Evolutionary conservation across 2,888 invertebrate genomes (phyloP), one percentile per base, ranked within the genome.

Genomic region (Keiferia lycopersicella): DNA sequence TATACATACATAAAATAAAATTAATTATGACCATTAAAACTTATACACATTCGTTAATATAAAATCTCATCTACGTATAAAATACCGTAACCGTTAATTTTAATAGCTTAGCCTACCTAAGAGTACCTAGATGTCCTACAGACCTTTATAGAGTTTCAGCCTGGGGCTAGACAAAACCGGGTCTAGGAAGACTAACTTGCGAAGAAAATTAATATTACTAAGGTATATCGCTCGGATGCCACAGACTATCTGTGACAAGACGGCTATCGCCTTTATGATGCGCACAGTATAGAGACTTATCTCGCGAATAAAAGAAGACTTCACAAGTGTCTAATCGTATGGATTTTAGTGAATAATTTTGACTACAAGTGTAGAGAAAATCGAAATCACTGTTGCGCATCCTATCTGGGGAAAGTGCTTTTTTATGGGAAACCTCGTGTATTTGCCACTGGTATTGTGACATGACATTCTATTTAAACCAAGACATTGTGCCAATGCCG

Each of bases 71-170:
- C 39, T 39, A 8, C 2, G 39, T 10, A 39, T 58, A 20, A 58
- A 58, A 58, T 58, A 58, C 58, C 58, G 38, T 18, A 58, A 58
- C 39, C 48, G 61, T 61, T 61, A 48, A n/a, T n/a, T 56, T 61
- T 50, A 61, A 34, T 61, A 50, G 30, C 61, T 8, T 50, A 50
- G 34, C 48, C 50, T 50, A 50, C 22, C 30, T 48, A 56, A 16
- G 56, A n/a, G 26, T 56, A 56, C 56, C 34, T 34, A 56, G 56
- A 56, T 61, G 64, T 59, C 64, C 66, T 48, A 66, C 64, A 66
- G 62, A 61, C 64, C 64, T 66, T 64, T 64, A 66, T 61, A 63
- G 30, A 45, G 38, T 51, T 62, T 50, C n/a, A 53, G 62, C 62
- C 62, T 39, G 38, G 26, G 62, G 61, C 61, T 61, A 61, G 48